phyloP scores from a whole-genome alignment of 2,113 vertebrate species.

The Xyliphius kryptos region DNA sequence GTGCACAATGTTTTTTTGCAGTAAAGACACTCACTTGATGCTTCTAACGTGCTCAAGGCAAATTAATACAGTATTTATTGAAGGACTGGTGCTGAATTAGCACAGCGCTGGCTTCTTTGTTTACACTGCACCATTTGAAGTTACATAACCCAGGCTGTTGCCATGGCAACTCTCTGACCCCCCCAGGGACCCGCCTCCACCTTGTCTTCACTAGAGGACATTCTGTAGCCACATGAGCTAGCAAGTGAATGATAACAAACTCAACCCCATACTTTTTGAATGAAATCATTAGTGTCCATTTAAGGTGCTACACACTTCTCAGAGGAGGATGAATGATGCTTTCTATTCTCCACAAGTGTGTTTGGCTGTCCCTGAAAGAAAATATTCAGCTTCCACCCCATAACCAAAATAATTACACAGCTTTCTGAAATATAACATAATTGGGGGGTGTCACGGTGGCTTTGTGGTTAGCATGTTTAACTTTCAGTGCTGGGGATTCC shows the following conservation, averaged over 20 bases:
- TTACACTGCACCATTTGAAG: constrained; percentile 54
- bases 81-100: constrained; percentile 1
- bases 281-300: constrained; percentile 25
- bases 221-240: constrained; percentile 27
- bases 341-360: constrained; percentile 13
- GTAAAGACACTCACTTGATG: too few relatives aligned
- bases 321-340: neutral
- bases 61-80: constrained; percentile 1
- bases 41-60: neutral
- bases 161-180: constrained; percentile 45
- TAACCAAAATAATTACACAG: constrained; percentile 16
- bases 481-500: too few relatives aligned
- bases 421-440: too few relatives aligned
- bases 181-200: constrained; percentile 14
- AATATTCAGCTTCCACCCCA: constrained; percentile 41
- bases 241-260: constrained; percentile 31
- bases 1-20: too few relatives aligned
- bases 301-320: neutral
- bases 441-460: too few relatives aligned
- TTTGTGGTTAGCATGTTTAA: too few relatives aligned
- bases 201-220: constrained; percentile 20
- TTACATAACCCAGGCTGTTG: constrained; percentile 65
- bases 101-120: constrained; percentile 47
- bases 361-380: constrained; percentile 26
- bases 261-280: constrained; percentile 21